These are phyloP conservation scores for Nixonia krombeini DNA, from an alignment of 1,140 invertebrate genomes.

Conservation along the genomic window DNA sequence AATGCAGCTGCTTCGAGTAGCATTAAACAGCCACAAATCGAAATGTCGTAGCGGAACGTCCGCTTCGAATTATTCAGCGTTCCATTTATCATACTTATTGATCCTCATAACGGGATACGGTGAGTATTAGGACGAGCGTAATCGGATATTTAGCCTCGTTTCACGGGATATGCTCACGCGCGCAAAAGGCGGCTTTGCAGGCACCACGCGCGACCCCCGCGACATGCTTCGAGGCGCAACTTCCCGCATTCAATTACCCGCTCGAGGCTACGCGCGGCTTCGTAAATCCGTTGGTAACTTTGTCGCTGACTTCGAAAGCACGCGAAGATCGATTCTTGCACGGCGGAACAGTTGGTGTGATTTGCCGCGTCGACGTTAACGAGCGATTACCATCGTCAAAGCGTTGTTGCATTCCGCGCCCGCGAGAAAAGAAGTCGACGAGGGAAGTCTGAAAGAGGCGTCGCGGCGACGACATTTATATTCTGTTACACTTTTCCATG, in stretches of 20 bases:
- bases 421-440: not conserved
- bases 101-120: slow-evolving; percentile 26
- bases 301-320: slow-evolving; percentile 36
- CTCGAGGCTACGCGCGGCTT: slow-evolving; percentile 26
- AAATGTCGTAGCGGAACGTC: too few relatives aligned
- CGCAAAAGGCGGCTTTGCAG: slow-evolving; percentile 11
- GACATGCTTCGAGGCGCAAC: slow-evolving; percentile 34
- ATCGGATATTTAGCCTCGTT: slow-evolving; percentile 38
- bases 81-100: slow-evolving; percentile 4
- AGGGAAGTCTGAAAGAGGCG: not conserved
- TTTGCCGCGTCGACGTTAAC: slow-evolving; percentile 36
- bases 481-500: not conserved
- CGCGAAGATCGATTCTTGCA: slow-evolving; percentile 4
- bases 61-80: not conserved
- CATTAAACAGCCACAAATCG: not conserved
- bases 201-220: slow-evolving; percentile 13
- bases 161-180: slow-evolving; percentile 26
- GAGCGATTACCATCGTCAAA: slow-evolving; percentile 32
- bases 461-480: not conserved
- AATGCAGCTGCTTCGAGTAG: too few relatives aligned
- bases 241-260: slow-evolving; percentile 42
- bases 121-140: slow-evolving; percentile 17
- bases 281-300: slow-evolving; percentile 43
- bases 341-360: too few relatives aligned
- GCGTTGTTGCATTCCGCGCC: slow-evolving; percentile 1